Base-by-base conservation (phyloP, 2,113 vertebrate genomes). In the Ptyas mucosa region DNA sequence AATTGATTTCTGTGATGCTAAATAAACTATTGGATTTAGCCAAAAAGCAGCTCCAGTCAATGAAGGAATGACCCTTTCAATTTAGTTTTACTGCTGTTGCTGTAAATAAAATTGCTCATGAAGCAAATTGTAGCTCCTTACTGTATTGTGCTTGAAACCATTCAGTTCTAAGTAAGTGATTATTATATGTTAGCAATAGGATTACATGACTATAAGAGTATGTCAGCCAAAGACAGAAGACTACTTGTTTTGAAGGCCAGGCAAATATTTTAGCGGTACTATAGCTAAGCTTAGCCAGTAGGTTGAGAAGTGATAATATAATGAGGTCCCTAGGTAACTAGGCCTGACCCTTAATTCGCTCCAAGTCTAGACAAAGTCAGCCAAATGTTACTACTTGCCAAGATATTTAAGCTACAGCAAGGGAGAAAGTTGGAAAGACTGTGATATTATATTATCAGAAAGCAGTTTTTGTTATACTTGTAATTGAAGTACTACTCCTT, bases 41-140 rank as follows among this genome's bases (percentile, higher is more conserved):
- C 69, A 34, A 94, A 93, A 94, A 90, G 93, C 91, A 95, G 54
- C 87, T 94, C 54, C 87, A 94, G 95, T 93, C 95, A 96, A 95
- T 94, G 95, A 97, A 90, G 92, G 61, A 61, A 92, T 91, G 96
- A 95, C 95, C 95, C 95, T 97, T 97, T 95, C 96, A 96, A 95
- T 97, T 96, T 95, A 95, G 94, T 95, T 96, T 91, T 95, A 92
- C 92, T 95, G 93, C 95, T 93, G 95, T 95, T 53, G 0, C 95
- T 96, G 95, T 96, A 97, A 96, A 97, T 97, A 97, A 97, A 97
- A 96, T 95, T 97, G 95, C 95, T 94, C 96, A 96, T 96, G 96
- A 96, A 96, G 95, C 96, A 97, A 97, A 97, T 96, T 96, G 94
- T 90, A 95, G 92, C 69, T 93, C 91, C 95, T 96, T 96, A 97